phyloP scores from a whole-genome alignment of 2,797 vertebrate species.

The Parambassis ranga region DNA sequence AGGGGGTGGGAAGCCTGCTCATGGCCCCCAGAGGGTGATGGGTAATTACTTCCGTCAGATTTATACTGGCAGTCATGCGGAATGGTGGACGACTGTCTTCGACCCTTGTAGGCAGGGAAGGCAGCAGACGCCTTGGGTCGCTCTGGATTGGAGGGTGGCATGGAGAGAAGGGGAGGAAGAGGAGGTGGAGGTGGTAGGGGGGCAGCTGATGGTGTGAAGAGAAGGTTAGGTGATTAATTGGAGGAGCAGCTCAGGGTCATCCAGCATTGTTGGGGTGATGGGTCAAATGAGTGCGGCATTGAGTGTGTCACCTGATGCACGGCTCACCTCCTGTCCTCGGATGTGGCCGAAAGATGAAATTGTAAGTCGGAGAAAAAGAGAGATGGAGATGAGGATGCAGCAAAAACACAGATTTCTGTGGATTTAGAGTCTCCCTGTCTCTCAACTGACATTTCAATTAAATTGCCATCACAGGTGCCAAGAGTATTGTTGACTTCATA shows the following conservation, averaged over 20 bases:
- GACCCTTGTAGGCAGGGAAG: conserved; percentile 36
- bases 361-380: conserved; percentile 47
- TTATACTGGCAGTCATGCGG: conserved; percentile 67
- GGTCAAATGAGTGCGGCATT: conserved; percentile 72
- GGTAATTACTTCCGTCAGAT: conserved; percentile 79
- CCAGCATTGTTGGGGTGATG: conserved; percentile 63
- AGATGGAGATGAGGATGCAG: conserved; percentile 16
- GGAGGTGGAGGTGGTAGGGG: too few relatives aligned
- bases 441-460: conserved; percentile 74
- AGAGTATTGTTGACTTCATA: conserved; percentile 65
- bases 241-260: conserved; percentile 68
- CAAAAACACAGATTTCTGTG: neutral
- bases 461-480: conserved; percentile 64
- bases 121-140: conserved; percentile 28
- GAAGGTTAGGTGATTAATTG: conserved; percentile 74
- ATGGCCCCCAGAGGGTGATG: conserved; percentile 63
- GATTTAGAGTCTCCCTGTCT: conserved; percentile 45
- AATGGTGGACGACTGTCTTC: conserved; percentile 59
- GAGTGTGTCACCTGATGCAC: conserved; percentile 65
- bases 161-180: neutral
- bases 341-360: conserved; percentile 51
- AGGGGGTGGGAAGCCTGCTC: conserved; percentile 36
- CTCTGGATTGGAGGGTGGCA: neutral
- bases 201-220: conserved; percentile 20
- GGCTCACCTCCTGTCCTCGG: conserved; percentile 34